Evolutionary conservation across 1,140 invertebrate species (phyloP).

Genomic region (Trichonephila clavipes): DNA sequence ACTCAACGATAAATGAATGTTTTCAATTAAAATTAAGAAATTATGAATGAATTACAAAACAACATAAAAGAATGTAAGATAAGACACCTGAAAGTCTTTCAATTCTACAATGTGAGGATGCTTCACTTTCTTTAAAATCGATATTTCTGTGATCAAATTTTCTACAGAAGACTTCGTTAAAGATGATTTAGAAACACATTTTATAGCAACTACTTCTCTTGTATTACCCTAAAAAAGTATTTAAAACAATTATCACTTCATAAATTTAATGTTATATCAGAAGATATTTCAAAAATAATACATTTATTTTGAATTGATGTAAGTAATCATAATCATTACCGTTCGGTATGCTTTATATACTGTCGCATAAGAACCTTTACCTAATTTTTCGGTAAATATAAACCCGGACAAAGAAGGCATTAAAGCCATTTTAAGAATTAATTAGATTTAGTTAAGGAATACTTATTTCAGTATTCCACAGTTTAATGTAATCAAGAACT

Average conservation of each 20-base stretch:
- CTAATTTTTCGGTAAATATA: constrained; percentile 76
- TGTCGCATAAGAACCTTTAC: constrained; percentile 89
- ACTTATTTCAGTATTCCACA: neutral
- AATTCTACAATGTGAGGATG: constrained; percentile 92
- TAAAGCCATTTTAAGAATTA: constrained; percentile 22
- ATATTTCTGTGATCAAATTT: constrained; percentile 92
- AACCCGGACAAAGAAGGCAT: constrained; percentile 52
- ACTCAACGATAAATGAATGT: too few relatives aligned
- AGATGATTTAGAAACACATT: constrained; percentile 89
- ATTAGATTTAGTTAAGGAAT: neutral
- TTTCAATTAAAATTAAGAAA: too few relatives aligned
- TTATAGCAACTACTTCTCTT: constrained; percentile 88
- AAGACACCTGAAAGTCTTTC: constrained; percentile 87
- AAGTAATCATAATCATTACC: constrained; percentile 82
- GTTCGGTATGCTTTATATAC: constrained; percentile 92
- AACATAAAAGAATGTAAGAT: neutral
- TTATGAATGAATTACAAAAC: constrained; percentile 1
- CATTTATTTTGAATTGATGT: neutral
- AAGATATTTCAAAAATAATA: too few relatives aligned
- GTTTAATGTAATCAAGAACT: neutral
- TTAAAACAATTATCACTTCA: neutral
- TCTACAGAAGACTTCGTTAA: constrained; percentile 89
- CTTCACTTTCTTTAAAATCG: constrained; percentile 89
- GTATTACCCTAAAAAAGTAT: constrained; percentile 83
- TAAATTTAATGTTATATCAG: too few relatives aligned